Evolutionary conservation across 1,140 invertebrate genomes (phyloP).

Genomic region (Nymphalis io): DNA sequence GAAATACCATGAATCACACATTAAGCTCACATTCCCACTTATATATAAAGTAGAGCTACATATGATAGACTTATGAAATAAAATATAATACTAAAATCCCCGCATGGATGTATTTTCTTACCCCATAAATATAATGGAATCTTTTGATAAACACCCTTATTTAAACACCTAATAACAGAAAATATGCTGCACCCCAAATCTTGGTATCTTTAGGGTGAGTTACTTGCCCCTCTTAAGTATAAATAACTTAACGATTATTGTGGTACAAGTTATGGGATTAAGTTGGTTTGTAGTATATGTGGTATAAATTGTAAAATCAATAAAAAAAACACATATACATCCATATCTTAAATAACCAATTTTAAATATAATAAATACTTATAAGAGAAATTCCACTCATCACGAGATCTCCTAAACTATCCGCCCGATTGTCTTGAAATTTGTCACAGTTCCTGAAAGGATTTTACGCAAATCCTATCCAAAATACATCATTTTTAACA

Average conservation of each 20-base stretch:
- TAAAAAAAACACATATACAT: too few species aligned
- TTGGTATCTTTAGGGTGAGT: constrained; percentile 40
- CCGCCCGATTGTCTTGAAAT: too few species aligned
- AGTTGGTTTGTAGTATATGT: constrained; percentile 24
- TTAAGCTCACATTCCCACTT: background rate
- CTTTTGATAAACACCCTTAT: constrained; percentile 37
- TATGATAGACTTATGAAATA: background rate
- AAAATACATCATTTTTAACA: too few species aligned
- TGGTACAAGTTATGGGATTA: constrained; percentile 31
- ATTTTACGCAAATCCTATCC: too few species aligned
- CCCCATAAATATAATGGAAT: constrained; percentile 42
- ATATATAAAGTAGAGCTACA: background rate
- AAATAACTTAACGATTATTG: constrained; percentile 64
- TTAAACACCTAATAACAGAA: constrained; percentile 40
- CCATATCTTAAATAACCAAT: too few species aligned
- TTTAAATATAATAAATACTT: too few species aligned
- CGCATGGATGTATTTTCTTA: constrained; percentile 20
- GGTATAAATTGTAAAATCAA: background rate
- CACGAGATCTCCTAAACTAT: too few species aligned
- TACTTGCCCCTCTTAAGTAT: constrained; percentile 57
- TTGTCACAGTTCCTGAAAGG: too few species aligned
- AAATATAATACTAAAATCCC: constrained; percentile 6
- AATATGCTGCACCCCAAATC: constrained; percentile 42
- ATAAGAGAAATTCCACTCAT: too few species aligned
- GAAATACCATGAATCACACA: too few species aligned